Conservation (phyloP, 2,797 vertebrate genomes). For the Semaprochilodus insignis region DNA sequence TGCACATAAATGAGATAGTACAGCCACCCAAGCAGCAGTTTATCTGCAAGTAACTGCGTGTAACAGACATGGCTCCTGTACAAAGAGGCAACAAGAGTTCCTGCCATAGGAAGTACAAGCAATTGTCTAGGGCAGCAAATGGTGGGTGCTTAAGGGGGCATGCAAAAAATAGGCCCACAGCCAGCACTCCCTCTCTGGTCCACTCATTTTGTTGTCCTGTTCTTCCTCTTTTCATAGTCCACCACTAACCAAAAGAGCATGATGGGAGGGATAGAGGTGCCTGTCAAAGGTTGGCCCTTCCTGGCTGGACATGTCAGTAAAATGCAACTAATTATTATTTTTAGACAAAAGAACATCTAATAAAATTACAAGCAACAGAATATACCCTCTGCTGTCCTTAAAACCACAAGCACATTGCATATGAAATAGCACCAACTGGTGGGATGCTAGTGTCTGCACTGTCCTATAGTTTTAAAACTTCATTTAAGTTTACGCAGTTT, state of each 20-base stretch:
- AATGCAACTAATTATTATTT: not conserved
- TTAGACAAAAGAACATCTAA: not conserved
- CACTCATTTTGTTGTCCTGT: no score
- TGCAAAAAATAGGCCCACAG: no score
- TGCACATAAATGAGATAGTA: conserved; percentile 42
- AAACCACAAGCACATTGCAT: not conserved
- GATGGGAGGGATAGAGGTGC: not conserved
- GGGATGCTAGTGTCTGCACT: no score
- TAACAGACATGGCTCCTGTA: conserved; percentile 25
- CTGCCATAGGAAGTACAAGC: not conserved
- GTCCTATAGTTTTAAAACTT: not conserved
- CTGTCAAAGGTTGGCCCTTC: not conserved
- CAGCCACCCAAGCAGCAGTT: conserved; percentile 51
- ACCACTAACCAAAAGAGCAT: not conserved
- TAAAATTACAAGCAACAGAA: not conserved
- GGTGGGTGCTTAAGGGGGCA: no score
- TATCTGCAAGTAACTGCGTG: conserved; percentile 44
- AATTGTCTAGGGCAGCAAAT: not conserved
- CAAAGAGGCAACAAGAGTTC: conserved; percentile 5
- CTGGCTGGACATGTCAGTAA: no score
- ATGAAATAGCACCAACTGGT: not conserved
- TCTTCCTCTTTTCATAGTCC: not conserved
- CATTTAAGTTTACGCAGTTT: not conserved
- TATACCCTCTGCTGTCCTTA: not conserved
- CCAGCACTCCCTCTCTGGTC: no score